Evolutionary conservation across 2,888 invertebrate species (phyloP).

Genomic region (Polyommatus icarus): DNA sequence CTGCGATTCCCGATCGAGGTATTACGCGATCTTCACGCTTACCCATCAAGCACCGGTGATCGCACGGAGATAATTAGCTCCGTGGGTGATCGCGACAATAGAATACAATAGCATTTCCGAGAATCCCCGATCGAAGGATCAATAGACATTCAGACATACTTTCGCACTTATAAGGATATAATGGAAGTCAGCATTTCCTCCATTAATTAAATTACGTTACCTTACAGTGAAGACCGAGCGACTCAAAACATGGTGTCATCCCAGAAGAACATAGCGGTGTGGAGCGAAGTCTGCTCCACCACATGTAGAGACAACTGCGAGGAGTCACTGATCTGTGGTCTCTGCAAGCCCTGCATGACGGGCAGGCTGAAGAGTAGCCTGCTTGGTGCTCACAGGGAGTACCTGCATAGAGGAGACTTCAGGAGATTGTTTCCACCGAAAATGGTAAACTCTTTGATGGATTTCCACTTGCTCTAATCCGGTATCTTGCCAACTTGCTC

Average conservation of each 20-base stretch:
- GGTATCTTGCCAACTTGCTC: no score
- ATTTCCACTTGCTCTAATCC: no score
- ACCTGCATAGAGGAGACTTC: constrained; percentile 88
- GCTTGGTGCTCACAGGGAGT: constrained; percentile 87
- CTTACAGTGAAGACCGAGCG: constrained; percentile 64
- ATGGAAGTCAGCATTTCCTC: no score
- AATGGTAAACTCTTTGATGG: constrained; percentile 66
- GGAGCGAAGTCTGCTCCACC: constrained; percentile 83
- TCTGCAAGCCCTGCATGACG: constrained; percentile 90
- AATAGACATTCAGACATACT: no score
- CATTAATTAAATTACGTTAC: not conserved
- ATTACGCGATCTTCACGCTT: no score
- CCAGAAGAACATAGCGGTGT: constrained; percentile 89
- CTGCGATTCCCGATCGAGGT: no score
- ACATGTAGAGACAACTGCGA: constrained; percentile 81
- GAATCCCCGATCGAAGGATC: no score
- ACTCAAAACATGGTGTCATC: constrained; percentile 85
- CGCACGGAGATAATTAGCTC: no score
- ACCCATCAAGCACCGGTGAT: no score
- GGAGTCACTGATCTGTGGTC: constrained; percentile 79
- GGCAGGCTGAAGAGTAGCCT: constrained; percentile 80
- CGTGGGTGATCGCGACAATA: no score
- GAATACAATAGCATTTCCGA: no score
- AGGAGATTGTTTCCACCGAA: constrained; percentile 90
- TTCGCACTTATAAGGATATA: no score